These are phyloP conservation scores for Agelas oroides DNA, from an alignment of 37 sponge, comb jelly and placozoan genomes.

Conservation along the genomic window DNA sequence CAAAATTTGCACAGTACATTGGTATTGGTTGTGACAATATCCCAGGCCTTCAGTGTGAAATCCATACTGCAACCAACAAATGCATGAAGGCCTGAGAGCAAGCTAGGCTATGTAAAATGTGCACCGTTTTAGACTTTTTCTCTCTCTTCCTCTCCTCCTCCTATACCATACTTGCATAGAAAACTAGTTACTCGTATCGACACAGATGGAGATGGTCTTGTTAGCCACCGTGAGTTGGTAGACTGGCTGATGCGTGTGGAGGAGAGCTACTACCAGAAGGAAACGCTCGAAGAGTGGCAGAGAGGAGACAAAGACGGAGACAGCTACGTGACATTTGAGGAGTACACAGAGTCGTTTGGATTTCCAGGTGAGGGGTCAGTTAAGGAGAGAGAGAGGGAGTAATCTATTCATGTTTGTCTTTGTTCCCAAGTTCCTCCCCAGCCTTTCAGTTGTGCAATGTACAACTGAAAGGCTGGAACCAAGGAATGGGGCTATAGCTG, in stretches of 20 bases:
- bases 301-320: constrained; percentile 17
- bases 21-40: too few species aligned
- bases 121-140: background rate
- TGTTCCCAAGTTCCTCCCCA: too few species aligned
- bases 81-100: too few species aligned
- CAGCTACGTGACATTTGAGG: constrained; percentile 22
- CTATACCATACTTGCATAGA: background rate
- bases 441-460: too few species aligned
- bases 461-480: too few species aligned
- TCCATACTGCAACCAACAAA: too few species aligned
- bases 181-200: constrained; percentile 12
- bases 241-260: constrained; percentile 25
- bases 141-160: background rate
- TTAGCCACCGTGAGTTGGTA: constrained; percentile 10
- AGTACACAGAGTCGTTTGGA: background rate
- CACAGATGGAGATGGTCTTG: background rate
- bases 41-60: too few species aligned
- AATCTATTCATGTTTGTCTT: too few species aligned
- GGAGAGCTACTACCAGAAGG: background rate
- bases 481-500: too few species aligned
- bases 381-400: too few species aligned
- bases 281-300: background rate
- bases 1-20: too few species aligned
- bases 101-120: constrained; percentile 4
- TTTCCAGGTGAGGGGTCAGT: background rate